Evolutionary conservation across 2,888 invertebrate species (phyloP).

Genomic region (Pemphredon lugubris): DNA sequence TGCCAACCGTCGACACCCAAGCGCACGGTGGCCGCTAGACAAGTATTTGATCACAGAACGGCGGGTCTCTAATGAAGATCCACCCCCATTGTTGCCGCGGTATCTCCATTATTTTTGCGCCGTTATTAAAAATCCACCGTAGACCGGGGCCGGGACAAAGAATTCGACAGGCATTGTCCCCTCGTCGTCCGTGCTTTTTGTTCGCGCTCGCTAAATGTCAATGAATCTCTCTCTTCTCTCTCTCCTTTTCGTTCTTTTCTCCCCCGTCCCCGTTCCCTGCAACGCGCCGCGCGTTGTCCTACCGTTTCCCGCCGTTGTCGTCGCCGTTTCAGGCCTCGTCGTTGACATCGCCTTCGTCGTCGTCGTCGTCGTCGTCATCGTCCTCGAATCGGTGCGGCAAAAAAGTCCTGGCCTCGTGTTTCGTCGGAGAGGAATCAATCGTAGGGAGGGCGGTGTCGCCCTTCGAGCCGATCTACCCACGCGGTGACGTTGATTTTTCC

Average conservation of each 20-base stretch:
- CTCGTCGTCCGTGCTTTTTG: slow-evolving; percentile 73
- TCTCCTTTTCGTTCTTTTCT: slow-evolving; percentile 2
- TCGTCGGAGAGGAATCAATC: slow-evolving; percentile 62
- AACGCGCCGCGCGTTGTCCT: not conserved
- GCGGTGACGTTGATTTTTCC: slow-evolving; percentile 52
- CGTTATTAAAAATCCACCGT: slow-evolving; percentile 79
- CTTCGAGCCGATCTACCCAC: slow-evolving; percentile 18
- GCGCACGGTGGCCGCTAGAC: slow-evolving; percentile 54
- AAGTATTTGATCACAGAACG: slow-evolving; percentile 65
- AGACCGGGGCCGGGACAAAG: slow-evolving; percentile 73
- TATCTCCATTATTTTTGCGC: slow-evolving; percentile 79
- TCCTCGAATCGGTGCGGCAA: slow-evolving; percentile 27
- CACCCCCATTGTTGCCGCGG: slow-evolving; percentile 72
- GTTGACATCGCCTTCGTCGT: not conserved
- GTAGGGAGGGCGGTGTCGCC: slow-evolving; percentile 21
- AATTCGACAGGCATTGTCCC: slow-evolving; percentile 79
- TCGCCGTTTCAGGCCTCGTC: not conserved
- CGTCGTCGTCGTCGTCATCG: slow-evolving; percentile 6
- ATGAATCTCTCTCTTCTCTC: slow-evolving; percentile 72
- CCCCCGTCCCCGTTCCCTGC: slow-evolving; percentile 20
- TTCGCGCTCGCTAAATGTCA: slow-evolving; percentile 76
- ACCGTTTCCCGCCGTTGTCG: slow-evolving; percentile 6
- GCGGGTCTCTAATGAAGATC: slow-evolving; percentile 74
- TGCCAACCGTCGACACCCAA: slow-evolving; percentile 46
- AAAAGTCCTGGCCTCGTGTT: slow-evolving; percentile 26